A percentile compares a stretch with the other conserved stretches of the same genome.
Conservation (phyloP, 2,797 vertebrate species). For the Limnodromus scolopaceus region DNA sequence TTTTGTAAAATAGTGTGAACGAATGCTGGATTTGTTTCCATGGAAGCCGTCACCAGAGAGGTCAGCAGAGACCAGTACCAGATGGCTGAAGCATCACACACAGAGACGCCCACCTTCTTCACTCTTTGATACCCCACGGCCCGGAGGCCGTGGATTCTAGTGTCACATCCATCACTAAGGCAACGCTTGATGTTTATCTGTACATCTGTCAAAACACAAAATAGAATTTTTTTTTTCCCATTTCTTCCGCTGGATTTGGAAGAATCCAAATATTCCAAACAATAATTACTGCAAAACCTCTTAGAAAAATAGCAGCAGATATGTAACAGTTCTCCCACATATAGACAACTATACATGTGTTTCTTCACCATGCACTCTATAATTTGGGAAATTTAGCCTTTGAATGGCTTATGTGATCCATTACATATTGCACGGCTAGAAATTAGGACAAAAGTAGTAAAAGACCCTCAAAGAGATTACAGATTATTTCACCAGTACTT, state of each 20-base stretch:
- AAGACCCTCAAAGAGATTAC: neutral
- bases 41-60: constrained; percentile 94
- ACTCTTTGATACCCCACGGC: constrained; percentile 93
- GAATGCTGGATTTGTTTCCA: constrained; percentile 94
- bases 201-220: constrained; percentile 83
- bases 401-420: neutral
- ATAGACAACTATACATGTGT: fast-evolving
- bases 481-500: neutral
- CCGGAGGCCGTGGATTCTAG: constrained; percentile 94
- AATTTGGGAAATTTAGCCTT: neutral
- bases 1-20: constrained; percentile 94
- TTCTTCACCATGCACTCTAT: neutral
- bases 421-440: neutral
- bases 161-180: constrained; percentile 96
- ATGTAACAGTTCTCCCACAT: neutral
- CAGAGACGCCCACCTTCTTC: constrained; percentile 91
- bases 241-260: neutral
- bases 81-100: constrained; percentile 96
- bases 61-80: constrained; percentile 98
- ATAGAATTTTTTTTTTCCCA: neutral
- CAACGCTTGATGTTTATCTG: constrained; percentile 99
- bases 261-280: neutral
- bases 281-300: fast-evolving
- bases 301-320: neutral
- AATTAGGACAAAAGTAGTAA: neutral